Percentiles rank a stretch among this genome's conserved stretches.
Conservation (phyloP, 2,888 invertebrate species). For the Baccha elongata region DNA sequence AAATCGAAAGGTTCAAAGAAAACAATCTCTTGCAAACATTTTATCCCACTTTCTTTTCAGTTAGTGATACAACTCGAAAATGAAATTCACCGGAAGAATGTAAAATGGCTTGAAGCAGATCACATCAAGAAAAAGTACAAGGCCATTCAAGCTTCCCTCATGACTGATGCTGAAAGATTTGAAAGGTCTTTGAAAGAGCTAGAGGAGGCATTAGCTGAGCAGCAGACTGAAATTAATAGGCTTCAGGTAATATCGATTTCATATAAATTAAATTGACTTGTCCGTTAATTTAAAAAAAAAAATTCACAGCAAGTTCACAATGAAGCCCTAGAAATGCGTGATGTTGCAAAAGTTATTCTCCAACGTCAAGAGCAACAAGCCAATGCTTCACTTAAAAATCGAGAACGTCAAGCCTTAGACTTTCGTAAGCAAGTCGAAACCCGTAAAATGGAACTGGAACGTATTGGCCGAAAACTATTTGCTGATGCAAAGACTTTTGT, state of each 20-base stretch:
- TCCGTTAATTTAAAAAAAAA: too few relatives aligned
- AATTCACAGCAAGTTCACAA: constrained; percentile 86
- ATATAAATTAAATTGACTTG: too few relatives aligned
- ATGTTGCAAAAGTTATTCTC: constrained; percentile 87
- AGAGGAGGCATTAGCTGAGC: constrained; percentile 87
- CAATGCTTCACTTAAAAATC: constrained; percentile 86
- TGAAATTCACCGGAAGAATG: constrained; percentile 90
- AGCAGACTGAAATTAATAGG: constrained; percentile 89
- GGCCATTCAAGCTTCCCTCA: constrained; percentile 87
- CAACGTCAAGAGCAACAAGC: constrained; percentile 88
- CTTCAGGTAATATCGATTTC: constrained; percentile 87
- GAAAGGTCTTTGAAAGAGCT: constrained; percentile 88
- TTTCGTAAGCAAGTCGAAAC: constrained; percentile 88
- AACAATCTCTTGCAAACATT: neutral
- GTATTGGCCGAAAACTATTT: constrained; percentile 90
- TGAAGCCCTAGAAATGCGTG: constrained; percentile 89
- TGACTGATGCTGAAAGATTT: constrained; percentile 88
- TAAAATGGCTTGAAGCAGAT: constrained; percentile 92
- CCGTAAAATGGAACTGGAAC: constrained; percentile 88
- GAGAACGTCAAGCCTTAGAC: constrained; percentile 86
- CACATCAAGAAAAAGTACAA: constrained; percentile 90
- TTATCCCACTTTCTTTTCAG: constrained; percentile 80
- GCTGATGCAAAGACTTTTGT: constrained; percentile 84
- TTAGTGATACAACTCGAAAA: constrained; percentile 89
- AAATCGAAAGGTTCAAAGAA: constrained; percentile 85